Evolutionary conservation across 92 coral and sea anemone species (phyloP), one percentile per base, ranked within the genome.

Genomic region (Pocillopora meandrina): DNA sequence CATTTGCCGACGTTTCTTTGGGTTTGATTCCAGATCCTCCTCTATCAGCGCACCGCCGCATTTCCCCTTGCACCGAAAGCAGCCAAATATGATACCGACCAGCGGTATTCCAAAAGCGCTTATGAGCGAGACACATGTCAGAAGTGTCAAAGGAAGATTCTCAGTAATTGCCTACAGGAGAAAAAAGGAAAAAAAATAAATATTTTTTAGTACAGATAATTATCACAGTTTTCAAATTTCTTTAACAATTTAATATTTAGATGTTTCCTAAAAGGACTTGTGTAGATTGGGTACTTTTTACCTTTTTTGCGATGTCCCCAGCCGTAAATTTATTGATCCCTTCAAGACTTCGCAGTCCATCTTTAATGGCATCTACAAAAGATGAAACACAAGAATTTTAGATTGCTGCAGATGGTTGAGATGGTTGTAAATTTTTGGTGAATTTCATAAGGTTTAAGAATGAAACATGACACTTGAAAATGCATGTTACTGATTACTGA

Each of bases 11-110:
- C 85, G 89, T 61, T 82, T 85, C 74, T 74, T 85, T 9, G 98
- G 98, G 79, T 90, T 83, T 56, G 89, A 87, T 14, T 87, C 93
- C 93, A 94, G 90, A 71, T 92, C 82, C 74, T 94, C 95, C 76
- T 94, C 98, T 9, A 89, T 89, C 35, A 94, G 88, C 59, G 81
- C 87, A 9, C 95, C 98, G 42, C 98, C 95, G 79, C 98, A 94
- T 42, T 78, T 78, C 9, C 98, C 95, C 75, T 79, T 86, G 71
- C 90, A 87, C n/a, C 93, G 92, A 78, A 92, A 91, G 87, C 93
- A 94, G 76, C 89, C 81, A 76, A 92, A 94, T 61, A 81, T 68
- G 20, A 92, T 68, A 42, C 95, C 98, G 65, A 82, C 78, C 85
- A 92, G 82, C 79, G 98, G 98, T 62, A 94, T 74, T 5, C 82